These are phyloP conservation scores for Drosophila bocqueti DNA, from an alignment of 1,140 invertebrate genomes.

Conservation along the genomic window DNA sequence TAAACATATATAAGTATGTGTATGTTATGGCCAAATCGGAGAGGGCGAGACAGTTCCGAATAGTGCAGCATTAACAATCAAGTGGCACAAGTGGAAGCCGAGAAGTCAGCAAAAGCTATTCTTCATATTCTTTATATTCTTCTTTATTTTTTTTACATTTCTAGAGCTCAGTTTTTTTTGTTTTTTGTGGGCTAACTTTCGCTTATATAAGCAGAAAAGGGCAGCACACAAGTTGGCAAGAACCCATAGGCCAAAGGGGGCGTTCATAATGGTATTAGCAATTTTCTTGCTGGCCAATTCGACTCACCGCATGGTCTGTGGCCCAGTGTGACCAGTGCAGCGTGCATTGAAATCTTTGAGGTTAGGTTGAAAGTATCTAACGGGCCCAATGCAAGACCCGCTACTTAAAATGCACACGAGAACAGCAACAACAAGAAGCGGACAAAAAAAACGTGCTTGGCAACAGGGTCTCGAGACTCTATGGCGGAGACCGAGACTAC, in stretches of 20 bases:
- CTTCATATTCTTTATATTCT: neutral
- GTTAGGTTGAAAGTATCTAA: constrained; percentile 70
- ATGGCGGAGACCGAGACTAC: neutral
- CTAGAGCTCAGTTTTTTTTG: constrained; percentile 26
- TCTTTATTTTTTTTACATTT: constrained; percentile 37
- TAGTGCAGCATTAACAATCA: constrained; percentile 77
- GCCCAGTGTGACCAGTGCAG: constrained; percentile 46
- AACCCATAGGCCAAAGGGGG: constrained; percentile 43
- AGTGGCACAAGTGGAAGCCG: constrained; percentile 52
- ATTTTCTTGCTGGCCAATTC: constrained; percentile 60
- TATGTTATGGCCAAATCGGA: constrained; percentile 35
- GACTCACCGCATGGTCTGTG: constrained; percentile 52
- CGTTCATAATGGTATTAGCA: constrained; percentile 71
- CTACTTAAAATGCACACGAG: constrained; percentile 73
- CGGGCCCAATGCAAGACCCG: constrained; percentile 71
- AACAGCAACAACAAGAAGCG: constrained; percentile 43
- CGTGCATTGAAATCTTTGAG: constrained; percentile 46
- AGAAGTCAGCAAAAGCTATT: constrained; percentile 63
- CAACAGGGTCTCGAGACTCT: constrained; percentile 51
- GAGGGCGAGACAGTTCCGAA: constrained; percentile 57
- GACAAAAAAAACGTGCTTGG: constrained; percentile 78
- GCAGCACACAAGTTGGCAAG: constrained; percentile 46
- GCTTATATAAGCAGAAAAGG: constrained; percentile 78
- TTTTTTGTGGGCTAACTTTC: constrained; percentile 64
- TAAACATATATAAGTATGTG: constrained; percentile 15